Evolutionary conservation across 1,140 invertebrate genomes (phyloP).

Genomic region (Drosophila micromelanica): DNA sequence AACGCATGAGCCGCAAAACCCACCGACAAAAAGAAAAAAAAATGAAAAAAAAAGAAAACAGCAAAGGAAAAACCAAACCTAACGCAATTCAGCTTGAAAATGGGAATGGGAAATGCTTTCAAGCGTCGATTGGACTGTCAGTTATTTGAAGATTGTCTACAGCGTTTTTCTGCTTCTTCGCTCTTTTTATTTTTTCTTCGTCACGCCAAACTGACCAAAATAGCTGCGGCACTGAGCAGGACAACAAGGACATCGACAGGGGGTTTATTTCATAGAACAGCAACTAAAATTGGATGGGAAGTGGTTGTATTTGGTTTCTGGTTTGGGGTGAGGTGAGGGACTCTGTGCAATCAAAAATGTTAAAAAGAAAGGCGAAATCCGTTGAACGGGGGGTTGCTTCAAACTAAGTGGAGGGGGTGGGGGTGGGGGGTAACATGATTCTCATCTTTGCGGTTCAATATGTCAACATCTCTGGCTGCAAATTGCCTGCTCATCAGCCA

Average conservation of each 20-base stretch:
- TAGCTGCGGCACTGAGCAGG: slow-evolving; percentile 31
- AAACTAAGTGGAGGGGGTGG: neutral
- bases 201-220: slow-evolving; percentile 55
- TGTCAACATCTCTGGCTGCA: slow-evolving; percentile 22
- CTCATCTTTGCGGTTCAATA: slow-evolving; percentile 22
- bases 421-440: slow-evolving; percentile 10
- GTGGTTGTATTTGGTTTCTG: neutral
- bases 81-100: slow-evolving; percentile 21
- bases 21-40: slow-evolving; percentile 1
- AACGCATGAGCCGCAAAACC: slow-evolving; percentile 9
- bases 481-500: slow-evolving; percentile 25
- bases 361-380: slow-evolving; percentile 1
- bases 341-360: slow-evolving; percentile 20
- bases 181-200: slow-evolving; percentile 30
- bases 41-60: slow-evolving; percentile 10
- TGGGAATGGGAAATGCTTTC: slow-evolving; percentile 34
- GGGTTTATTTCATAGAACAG: slow-evolving; percentile 20
- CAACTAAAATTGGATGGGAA: slow-evolving; percentile 46
- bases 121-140: slow-evolving; percentile 60
- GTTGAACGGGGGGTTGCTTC: neutral
- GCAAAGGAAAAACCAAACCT: slow-evolving; percentile 6
- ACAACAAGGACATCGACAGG: neutral
- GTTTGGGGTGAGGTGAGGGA: neutral
- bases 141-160: slow-evolving; percentile 60
- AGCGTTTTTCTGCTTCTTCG: slow-evolving; percentile 39